phyloP scores from a whole-genome alignment of 2,888 invertebrate genomes.

The Latrodectus hesperus region DNA sequence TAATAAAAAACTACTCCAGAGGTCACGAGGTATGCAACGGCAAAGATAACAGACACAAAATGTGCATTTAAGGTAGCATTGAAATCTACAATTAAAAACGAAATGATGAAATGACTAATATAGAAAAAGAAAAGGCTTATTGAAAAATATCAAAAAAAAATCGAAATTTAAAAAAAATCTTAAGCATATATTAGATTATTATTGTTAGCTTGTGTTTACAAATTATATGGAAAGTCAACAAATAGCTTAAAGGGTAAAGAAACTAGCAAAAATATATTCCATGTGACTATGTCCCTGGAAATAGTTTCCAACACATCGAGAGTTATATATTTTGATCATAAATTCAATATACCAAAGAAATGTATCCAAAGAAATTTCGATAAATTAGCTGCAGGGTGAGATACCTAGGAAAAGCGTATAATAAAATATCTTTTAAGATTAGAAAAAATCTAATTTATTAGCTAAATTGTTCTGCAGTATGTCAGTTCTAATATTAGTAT shows the following conservation, averaged over 20 bases:
- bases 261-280: background rate
- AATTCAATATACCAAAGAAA: background rate
- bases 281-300: background rate
- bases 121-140: background rate
- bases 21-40: slow-evolving; percentile 17
- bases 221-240: background rate
- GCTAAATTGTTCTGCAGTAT: too few species aligned
- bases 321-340: background rate
- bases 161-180: background rate
- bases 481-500: too few species aligned
- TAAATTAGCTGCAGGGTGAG: background rate
- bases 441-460: too few species aligned
- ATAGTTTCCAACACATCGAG: background rate
- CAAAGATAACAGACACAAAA: slow-evolving; percentile 8
- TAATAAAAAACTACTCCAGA: slow-evolving; percentile 32
- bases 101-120: background rate
- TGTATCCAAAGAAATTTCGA: background rate
- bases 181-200: slow-evolving; percentile 25
- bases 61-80: slow-evolving; percentile 24
- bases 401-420: background rate
- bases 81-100: slow-evolving; percentile 26
- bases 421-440: too few species aligned
- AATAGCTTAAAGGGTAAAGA: too few species aligned
- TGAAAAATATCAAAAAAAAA: background rate
- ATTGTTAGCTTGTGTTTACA: slow-evolving; percentile 14